phyloP scores from a whole-genome alignment of 1,140 invertebrate genomes.

The Anastatus disparis region DNA sequence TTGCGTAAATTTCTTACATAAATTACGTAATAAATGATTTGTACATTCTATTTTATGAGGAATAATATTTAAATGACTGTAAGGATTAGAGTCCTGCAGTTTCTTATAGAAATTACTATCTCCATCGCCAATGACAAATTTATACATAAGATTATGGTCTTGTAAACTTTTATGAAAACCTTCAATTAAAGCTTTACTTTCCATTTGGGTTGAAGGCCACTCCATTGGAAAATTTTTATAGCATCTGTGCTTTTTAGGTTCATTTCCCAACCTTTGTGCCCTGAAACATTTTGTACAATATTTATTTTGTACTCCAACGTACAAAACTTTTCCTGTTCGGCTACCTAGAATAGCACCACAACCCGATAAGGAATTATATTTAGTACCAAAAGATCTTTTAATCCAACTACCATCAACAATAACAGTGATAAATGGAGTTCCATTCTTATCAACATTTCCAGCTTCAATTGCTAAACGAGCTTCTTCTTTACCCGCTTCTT shows the following conservation, averaged over 20 bases:
- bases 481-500: conserved; percentile 8
- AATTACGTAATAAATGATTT: neutral
- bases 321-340: conserved; percentile 58
- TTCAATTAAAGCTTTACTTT: conserved; percentile 57
- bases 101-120: conserved; percentile 58
- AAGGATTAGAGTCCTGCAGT: conserved; percentile 44
- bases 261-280: conserved; percentile 38
- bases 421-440: conserved; percentile 42
- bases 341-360: conserved; percentile 55
- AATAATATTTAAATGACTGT: conserved; percentile 14
- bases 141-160: conserved; percentile 58
- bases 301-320: conserved; percentile 58
- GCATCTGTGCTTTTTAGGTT: neutral
- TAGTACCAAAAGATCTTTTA: conserved; percentile 31
- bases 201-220: conserved; percentile 55
- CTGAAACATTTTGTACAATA: conserved; percentile 55
- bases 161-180: conserved; percentile 57
- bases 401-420: conserved; percentile 43
- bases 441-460: conserved; percentile 34
- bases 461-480: conserved; percentile 32
- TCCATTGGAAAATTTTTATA: conserved; percentile 52
- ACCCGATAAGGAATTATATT: conserved; percentile 41
- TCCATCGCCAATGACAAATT: conserved; percentile 59
- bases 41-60: conserved; percentile 59
- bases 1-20: neutral